Evolutionary conservation across 2,113 vertebrate genomes (phyloP), one percentile per base, ranked within the genome.

Genomic region (Pseudopipra pipra): DNA sequence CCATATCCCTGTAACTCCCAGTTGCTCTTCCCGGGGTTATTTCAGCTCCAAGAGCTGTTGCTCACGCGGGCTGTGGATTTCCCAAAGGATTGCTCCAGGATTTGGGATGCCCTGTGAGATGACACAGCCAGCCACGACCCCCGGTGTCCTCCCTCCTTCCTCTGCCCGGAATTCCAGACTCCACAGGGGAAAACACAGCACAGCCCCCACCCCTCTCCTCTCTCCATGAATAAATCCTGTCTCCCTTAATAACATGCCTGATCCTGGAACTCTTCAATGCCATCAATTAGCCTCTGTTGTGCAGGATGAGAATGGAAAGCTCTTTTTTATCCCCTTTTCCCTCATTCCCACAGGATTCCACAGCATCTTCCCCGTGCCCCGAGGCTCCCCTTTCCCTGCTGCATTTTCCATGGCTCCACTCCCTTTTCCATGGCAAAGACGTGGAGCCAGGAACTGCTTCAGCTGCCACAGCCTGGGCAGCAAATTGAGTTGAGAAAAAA

Each of bases 381-480:
- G 4, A 39, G 58, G 54, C 28, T 94, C 78, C 85, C 13, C 2
- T 44, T 65, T 85, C 78, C 47, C 59, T 55, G 46, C 51, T 56
- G 33, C 14, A 16, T 7, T 8, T 41, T 41, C 39, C 39, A 41
- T 41, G 39, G 39, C 39, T 41, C 39, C 31, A 20, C 41, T 65
- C 22, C 75, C 43, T 35, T 33, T 59, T 23, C 37, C 41, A 25
- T 1, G 39, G 71, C 27, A 61, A 31, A 81, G 24, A 24, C 22
- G 19, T 15, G 0, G 5, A 80, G 92, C 44, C 49, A 79, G 55
- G 51, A 91, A 8, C 31, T 35, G 55, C 63, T 94, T 66, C 2
- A 16, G 30, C 92, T 70, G 77, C 80, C 80, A 62, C 33, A n/a
- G 71, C 43, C 81, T 30, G 41, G 80, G 94, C 92, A 96, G 74